Base-by-base conservation (phyloP, 1,140 invertebrate genomes). In the Drosophila nebulosa region DNA sequence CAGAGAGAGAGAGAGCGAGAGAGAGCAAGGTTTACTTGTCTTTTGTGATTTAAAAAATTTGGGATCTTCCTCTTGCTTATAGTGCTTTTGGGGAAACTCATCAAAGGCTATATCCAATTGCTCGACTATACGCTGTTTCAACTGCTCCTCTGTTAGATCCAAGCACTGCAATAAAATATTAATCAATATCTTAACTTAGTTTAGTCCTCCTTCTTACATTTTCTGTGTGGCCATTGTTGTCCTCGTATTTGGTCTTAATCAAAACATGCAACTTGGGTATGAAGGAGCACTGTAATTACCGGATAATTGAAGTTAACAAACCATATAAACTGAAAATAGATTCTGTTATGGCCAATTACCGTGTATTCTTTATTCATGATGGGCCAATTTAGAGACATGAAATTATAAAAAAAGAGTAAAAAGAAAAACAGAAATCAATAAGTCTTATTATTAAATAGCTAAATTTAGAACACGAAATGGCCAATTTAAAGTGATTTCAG, bases 191-290 rank as follows among this genome's bases (percentile, higher is more conserved):
- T 21, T 22, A n/a, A 24, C 18, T 36, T 94, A n/a, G 0, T 2
- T 21, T 21, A 21, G 30, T 6, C 3, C 24, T 39, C 4, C n/a
- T 27, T 32, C 60, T 95, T 94, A 98, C 97, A 94, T 98, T 98
- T 90, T 98, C 96, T 65, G 94, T 95, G 21, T 93, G 94, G 36
- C 97, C 97, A 93, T 95, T 96, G 89, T 98, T 97, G 90, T 98
- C 94, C 92, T 98, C 97, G 92, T 97, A 98, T 86, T 95, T 94
- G 18, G 97, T 98, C 92, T 97, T 95, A 69, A 98, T 98, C 53
- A 95, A 94, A 76, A 98, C 96, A 79, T 94, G 94, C 79, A 98
- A 97, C 84, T 96, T 97, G 75, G 97, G 97, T 77, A 98, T 93
- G 85, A 98, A 98, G 0, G 97, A 98, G 93, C 97, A 98, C 97